These are phyloP conservation scores for Embiotoca jacksoni DNA, from an alignment of 2,113 vertebrate species.

Conservation along the genomic window DNA sequence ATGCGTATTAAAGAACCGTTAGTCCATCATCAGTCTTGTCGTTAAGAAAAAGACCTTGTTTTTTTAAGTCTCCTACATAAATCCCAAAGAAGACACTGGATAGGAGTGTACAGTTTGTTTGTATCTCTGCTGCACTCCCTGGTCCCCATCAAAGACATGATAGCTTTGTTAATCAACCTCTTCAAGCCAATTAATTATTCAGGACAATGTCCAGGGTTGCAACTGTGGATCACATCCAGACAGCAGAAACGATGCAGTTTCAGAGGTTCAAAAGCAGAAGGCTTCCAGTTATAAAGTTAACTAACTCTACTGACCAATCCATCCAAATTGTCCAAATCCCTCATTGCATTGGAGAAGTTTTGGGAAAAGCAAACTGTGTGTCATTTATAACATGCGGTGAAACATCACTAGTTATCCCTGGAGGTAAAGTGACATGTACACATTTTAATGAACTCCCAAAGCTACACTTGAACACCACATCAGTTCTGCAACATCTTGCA, in stretches of 20 bases:
- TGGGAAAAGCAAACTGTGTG: neutral
- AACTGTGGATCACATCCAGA: constrained; percentile 23
- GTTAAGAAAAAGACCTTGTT: constrained; percentile 18
- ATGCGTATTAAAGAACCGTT: constrained; percentile 33
- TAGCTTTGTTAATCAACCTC: constrained; percentile 46
- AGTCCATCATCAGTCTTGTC: constrained; percentile 20
- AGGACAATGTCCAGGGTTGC: constrained; percentile 34
- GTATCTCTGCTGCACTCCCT: constrained; percentile 2
- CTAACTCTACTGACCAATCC: constrained; percentile 18
- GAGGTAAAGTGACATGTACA: constrained; percentile 31
- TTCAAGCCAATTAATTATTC: constrained; percentile 53
- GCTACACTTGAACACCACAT: neutral
- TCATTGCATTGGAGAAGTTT: neutral
- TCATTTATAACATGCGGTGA: constrained; percentile 14
- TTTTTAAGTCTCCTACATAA: neutral
- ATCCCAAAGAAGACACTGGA: constrained; percentile 5
- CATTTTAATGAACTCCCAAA: constrained; percentile 18
- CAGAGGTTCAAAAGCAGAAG: constrained; percentile 21
- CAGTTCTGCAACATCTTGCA: neutral
- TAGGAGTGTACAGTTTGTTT: constrained; percentile 24
- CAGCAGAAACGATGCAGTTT: constrained; percentile 35
- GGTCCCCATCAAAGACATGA: constrained; percentile 36
- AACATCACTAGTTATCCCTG: neutral
- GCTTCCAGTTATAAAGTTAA: constrained; percentile 8
- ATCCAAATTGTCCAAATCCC: constrained; percentile 20